Conservation (phyloP, 1,140 invertebrate genomes). For the Heliconius congener region DNA sequence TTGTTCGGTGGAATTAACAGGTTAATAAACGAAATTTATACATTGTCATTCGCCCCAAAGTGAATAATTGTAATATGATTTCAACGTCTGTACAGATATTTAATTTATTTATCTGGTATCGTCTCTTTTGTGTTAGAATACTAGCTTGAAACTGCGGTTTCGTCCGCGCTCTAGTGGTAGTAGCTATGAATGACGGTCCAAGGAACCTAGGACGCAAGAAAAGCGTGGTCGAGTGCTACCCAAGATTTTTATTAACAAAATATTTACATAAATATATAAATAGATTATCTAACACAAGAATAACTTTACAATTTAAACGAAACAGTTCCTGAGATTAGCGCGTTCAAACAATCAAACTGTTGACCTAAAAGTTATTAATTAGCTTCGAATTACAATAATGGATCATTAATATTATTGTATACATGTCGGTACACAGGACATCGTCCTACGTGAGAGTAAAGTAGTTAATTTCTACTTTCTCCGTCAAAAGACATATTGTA, state of each 20-base stretch:
- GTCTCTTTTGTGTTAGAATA: neutral
- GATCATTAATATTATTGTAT: no score
- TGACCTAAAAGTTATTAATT: neutral
- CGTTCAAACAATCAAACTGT: no score
- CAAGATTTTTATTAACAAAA: no score
- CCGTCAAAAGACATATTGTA: neutral
- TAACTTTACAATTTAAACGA: no score
- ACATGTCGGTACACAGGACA: no score
- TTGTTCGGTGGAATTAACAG: constrained; percentile 30
- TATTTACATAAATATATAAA: no score
- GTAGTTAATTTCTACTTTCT: neutral
- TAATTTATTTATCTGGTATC: neutral
- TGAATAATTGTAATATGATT: neutral
- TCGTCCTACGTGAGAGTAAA: neutral
- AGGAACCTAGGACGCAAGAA: neutral
- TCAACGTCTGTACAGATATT: neutral
- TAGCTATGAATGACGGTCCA: neutral
- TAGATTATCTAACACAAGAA: no score
- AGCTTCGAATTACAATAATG: neutral
- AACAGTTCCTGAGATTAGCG: no score
- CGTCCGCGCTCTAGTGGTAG: neutral
- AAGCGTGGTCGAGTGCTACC: no score
- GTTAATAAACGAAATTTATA: constrained; percentile 22
- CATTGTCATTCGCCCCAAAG: neutral
- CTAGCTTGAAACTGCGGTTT: neutral